A percentile compares a stretch with the other conserved stretches of the same genome.
These are phyloP conservation scores for Microtus oregoni DNA, from an alignment of 2,113 vertebrate genomes.

Conservation along the genomic window DNA sequence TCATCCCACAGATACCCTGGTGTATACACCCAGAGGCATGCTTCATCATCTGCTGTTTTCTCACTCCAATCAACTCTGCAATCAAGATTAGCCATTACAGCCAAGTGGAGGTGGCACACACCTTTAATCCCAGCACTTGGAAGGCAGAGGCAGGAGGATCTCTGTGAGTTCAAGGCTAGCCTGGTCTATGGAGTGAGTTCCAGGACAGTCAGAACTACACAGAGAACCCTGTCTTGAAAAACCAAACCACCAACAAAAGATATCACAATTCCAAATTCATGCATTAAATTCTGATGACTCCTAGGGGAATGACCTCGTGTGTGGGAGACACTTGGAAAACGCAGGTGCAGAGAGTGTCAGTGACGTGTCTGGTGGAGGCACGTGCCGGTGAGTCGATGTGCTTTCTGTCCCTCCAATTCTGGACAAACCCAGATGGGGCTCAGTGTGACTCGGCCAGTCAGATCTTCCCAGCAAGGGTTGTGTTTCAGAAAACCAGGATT, in stretches of 20 bases:
- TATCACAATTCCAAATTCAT: not conserved
- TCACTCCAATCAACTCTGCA: not conserved
- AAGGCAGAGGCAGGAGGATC: not conserved
- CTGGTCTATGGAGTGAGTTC: not conserved
- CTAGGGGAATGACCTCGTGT: not conserved
- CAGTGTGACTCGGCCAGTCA: fast-evolving
- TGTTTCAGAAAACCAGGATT: not conserved
- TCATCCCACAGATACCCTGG: not conserved
- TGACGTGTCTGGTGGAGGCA: not conserved
- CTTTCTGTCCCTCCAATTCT: not conserved
- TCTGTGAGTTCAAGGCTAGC: not conserved
- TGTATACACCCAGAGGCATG: not conserved
- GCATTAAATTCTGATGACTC: not conserved
- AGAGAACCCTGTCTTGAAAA: not conserved
- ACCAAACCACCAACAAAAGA: not conserved
- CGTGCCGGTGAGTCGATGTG: fast-evolving
- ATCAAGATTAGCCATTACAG: not conserved
- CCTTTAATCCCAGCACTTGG: too few relatives aligned
- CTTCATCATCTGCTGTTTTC: not conserved
- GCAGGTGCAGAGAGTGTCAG: not conserved
- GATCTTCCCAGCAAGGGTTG: not conserved
- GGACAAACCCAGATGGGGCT: not conserved
- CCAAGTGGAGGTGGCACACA: not conserved
- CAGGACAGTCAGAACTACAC: not conserved
- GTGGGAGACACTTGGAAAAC: not conserved